A percentile compares a stretch with the other conserved stretches of the same genome.
These are phyloP conservation scores for Drosophila robusta DNA, from an alignment of 2,888 invertebrate species.

Conservation along the genomic window DNA sequence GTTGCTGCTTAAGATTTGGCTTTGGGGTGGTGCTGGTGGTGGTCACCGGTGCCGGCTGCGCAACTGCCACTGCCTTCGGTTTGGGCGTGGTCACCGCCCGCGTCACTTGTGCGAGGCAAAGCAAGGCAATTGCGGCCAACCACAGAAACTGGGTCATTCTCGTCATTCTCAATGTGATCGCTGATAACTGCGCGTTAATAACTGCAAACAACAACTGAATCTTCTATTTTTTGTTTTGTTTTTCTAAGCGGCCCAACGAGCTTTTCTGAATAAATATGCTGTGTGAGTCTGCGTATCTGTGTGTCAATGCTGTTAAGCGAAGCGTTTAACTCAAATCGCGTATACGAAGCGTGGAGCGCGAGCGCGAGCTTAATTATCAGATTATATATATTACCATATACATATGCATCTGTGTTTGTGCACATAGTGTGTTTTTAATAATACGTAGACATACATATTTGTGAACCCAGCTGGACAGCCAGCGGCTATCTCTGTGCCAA, in stretches of 20 bases:
- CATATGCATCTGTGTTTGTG: neutral
- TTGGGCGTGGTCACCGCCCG: slow-evolving; percentile 52
- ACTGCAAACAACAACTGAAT: slow-evolving; percentile 58
- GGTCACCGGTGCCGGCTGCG: slow-evolving; percentile 19
- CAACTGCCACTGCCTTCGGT: slow-evolving; percentile 28
- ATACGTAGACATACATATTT: neutral
- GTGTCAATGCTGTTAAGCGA: slow-evolving; percentile 46
- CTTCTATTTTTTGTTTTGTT: slow-evolving; percentile 29
- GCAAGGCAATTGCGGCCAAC: slow-evolving; percentile 35
- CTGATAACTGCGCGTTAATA: slow-evolving; percentile 62
- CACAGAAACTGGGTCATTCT: slow-evolving; percentile 59
- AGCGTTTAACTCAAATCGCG: slow-evolving; percentile 61
- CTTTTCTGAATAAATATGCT: slow-evolving; percentile 12
- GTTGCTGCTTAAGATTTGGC: slow-evolving; percentile 16
- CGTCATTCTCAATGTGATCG: slow-evolving; percentile 31
- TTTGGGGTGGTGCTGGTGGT: slow-evolving; percentile 2
- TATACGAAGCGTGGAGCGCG: slow-evolving; percentile 54
- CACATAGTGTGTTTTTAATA: neutral
- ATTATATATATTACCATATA: slow-evolving; percentile 7
- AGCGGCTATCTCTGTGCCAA: neutral
- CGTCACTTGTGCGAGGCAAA: slow-evolving; percentile 44
- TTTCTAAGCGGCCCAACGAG: slow-evolving; percentile 14
- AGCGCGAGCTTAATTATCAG: slow-evolving; percentile 55
- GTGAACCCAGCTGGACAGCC: neutral
- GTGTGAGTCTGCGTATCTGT: slow-evolving; percentile 16